Conservation (phyloP, 2,888 invertebrate species). For the Apamea monoglypha region DNA sequence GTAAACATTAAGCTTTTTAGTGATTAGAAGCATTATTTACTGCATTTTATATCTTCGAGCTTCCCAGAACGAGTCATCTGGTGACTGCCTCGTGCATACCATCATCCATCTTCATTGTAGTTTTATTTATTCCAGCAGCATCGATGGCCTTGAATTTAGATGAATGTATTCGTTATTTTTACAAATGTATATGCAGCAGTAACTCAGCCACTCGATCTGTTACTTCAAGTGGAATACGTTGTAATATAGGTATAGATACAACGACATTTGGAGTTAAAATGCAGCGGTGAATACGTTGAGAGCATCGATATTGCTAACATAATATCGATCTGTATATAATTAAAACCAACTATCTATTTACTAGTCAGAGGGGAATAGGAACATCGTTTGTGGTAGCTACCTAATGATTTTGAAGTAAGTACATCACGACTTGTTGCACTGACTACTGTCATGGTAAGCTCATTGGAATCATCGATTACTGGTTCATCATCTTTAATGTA, state of each 20-base stretch:
- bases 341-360: slow-evolving; percentile 42
- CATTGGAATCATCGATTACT: slow-evolving; percentile 27
- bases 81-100: slow-evolving; percentile 78
- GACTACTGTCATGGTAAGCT: slow-evolving; percentile 30
- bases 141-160: slow-evolving; percentile 80
- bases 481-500: slow-evolving; percentile 55
- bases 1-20: slow-evolving; percentile 86
- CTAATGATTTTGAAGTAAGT: slow-evolving; percentile 28
- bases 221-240: slow-evolving; percentile 54
- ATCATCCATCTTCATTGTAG: slow-evolving; percentile 86
- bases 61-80: slow-evolving; percentile 80
- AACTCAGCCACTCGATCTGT: slow-evolving; percentile 60
- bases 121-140: slow-evolving; percentile 80
- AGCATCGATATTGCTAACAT: slow-evolving; percentile 41
- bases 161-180: slow-evolving; percentile 75
- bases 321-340: slow-evolving; percentile 56
- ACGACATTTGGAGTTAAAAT: slow-evolving; percentile 45
- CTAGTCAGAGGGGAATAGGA: slow-evolving; percentile 28
- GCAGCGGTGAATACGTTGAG: slow-evolving; percentile 47
- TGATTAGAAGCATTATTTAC: slow-evolving; percentile 84
- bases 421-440: slow-evolving; percentile 65
- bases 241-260: slow-evolving; percentile 31
- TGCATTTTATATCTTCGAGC: slow-evolving; percentile 80
- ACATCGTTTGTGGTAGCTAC: slow-evolving; percentile 13
- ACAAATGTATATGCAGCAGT: slow-evolving; percentile 65